Percentiles rank a stretch among this genome's conserved stretches.
Evolutionary conservation across 2,888 invertebrate species (phyloP).

Genomic region (Agapostemon virescens): DNA sequence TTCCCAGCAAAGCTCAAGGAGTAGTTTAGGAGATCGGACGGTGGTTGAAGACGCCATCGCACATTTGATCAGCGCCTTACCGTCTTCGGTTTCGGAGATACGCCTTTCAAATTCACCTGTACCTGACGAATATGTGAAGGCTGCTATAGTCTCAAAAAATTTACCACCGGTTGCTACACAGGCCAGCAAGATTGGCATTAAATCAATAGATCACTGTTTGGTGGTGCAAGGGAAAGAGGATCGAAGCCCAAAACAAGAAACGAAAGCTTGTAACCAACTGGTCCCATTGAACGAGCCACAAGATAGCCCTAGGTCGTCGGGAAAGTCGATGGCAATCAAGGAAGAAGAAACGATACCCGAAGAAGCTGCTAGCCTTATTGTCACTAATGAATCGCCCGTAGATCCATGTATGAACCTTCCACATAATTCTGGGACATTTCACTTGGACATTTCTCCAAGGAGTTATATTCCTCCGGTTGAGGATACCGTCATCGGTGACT

Average conservation of each 20-base stretch:
- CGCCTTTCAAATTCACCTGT: constrained; percentile 65
- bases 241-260: constrained; percentile 39
- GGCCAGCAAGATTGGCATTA: constrained; percentile 74
- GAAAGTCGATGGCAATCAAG: constrained; percentile 30
- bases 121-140: constrained; percentile 75
- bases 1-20: constrained; percentile 71
- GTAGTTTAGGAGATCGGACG: constrained; percentile 86
- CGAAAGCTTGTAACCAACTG: constrained; percentile 2
- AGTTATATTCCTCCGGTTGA: constrained; percentile 27
- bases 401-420: constrained; percentile 16
- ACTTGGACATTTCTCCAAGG: constrained; percentile 12
- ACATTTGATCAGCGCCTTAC: constrained; percentile 83
- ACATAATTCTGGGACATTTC: constrained; percentile 10
- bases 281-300: not conserved
- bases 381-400: not conserved
- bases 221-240: constrained; percentile 58
- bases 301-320: constrained; percentile 7
- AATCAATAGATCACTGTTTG: constrained; percentile 61
- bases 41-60: constrained; percentile 87
- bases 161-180: constrained; percentile 76
- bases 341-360: not conserved
- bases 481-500: constrained; percentile 12
- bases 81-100: constrained; percentile 79
- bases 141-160: constrained; percentile 74
- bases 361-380: constrained; percentile 21